Conservation (phyloP, 2,888 invertebrate genomes). For the Drosophila nigricruria region DNA sequence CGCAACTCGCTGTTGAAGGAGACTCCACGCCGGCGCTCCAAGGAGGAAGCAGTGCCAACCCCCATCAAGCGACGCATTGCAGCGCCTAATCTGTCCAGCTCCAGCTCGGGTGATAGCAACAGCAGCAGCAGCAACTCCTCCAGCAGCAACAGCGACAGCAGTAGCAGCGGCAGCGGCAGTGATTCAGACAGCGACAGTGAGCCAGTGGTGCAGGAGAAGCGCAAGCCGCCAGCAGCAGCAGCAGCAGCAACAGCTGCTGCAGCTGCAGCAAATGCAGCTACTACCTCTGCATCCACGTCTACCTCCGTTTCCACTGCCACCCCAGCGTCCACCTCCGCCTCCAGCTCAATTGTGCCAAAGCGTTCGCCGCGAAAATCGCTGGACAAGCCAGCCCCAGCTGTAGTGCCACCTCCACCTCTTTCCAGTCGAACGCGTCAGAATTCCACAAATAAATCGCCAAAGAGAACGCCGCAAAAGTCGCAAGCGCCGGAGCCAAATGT, state of each 20-base stretch:
- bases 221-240: slow-evolving; percentile 21
- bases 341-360: slow-evolving; percentile 67
- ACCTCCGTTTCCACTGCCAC: slow-evolving; percentile 25
- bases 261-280: too few relatives aligned
- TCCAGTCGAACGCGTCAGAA: slow-evolving; percentile 60
- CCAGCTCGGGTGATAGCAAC: slow-evolving; percentile 80
- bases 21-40: slow-evolving; percentile 68
- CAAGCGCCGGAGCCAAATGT: slow-evolving; percentile 33
- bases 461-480: slow-evolving; percentile 69
- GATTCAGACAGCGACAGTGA: slow-evolving; percentile 68
- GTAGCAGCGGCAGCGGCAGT: slow-evolving; percentile 74
- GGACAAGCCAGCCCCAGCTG: slow-evolving; percentile 49
- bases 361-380: slow-evolving; percentile 76
- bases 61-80: slow-evolving; percentile 67
- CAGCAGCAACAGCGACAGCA: slow-evolving; percentile 67
- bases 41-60: slow-evolving; percentile 61
- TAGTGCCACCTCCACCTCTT: slow-evolving; percentile 10
- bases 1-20: slow-evolving; percentile 65
- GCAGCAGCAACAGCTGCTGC: slow-evolving; percentile 14
- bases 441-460: slow-evolving; percentile 74
- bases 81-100: slow-evolving; percentile 73
- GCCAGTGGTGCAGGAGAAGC: slow-evolving; percentile 30
- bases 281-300: slow-evolving; percentile 20
- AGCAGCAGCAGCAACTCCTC: slow-evolving; percentile 70
- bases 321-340: slow-evolving; percentile 3